These are phyloP conservation scores for Heptranchias perlo DNA, from an alignment of 2,113 vertebrate species.

Conservation along the genomic window DNA sequence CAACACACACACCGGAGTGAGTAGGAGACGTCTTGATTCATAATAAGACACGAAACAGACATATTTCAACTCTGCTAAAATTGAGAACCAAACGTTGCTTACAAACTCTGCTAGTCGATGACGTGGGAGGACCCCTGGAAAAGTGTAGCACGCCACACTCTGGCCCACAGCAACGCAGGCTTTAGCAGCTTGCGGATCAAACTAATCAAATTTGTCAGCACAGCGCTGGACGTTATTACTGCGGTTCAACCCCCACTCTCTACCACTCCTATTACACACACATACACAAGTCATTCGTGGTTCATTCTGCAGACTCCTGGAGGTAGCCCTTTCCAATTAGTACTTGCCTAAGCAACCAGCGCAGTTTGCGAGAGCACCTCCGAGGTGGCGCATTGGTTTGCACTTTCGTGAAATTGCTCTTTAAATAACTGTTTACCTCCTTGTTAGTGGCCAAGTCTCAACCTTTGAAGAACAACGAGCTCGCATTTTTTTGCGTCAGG, in stretches of 20 bases:
- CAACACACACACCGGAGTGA: slow-evolving; percentile 46
- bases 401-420: slow-evolving; percentile 64
- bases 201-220: slow-evolving; percentile 42
- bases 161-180: slow-evolving; percentile 44
- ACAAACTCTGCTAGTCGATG: slow-evolving; percentile 61
- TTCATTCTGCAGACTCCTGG: background rate
- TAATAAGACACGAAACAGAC: slow-evolving; percentile 73
- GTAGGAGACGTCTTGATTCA: slow-evolving; percentile 67
- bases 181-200: slow-evolving; percentile 41
- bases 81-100: slow-evolving; percentile 63
- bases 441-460: slow-evolving; percentile 83
- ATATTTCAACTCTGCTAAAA: slow-evolving; percentile 74
- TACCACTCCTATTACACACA: slow-evolving; percentile 42
- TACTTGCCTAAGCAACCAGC: slow-evolving; percentile 34
- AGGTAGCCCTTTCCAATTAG: slow-evolving; percentile 40
- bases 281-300: background rate
- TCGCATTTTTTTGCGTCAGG: slow-evolving; percentile 75
- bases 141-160: slow-evolving; percentile 54
- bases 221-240: slow-evolving; percentile 23
- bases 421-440: slow-evolving; percentile 71
- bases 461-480: slow-evolving; percentile 72
- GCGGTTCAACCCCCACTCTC: slow-evolving; percentile 41
- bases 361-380: slow-evolving; percentile 60
- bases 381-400: slow-evolving; percentile 70
- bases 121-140: slow-evolving; percentile 47